A percentile compares a stretch with the other conserved stretches of the same genome.
Conservation (phyloP, 2,888 invertebrate genomes). For the Willowsia nigromaculata region DNA sequence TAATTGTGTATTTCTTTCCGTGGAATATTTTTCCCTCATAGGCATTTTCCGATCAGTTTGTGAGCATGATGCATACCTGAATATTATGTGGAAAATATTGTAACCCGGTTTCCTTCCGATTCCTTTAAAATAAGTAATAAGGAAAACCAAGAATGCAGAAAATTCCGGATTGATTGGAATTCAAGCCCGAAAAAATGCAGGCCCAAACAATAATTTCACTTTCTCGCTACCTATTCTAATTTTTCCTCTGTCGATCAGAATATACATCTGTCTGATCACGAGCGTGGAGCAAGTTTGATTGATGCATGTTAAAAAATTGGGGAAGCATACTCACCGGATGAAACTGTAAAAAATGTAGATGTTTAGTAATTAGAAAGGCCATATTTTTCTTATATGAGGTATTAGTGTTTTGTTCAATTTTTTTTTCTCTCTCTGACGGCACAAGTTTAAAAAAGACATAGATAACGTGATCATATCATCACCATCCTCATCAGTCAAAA, state of each 20-base stretch:
- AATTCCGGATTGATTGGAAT: not conserved
- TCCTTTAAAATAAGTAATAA: too few species aligned
- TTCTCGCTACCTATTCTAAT: not conserved
- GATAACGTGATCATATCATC: slow-evolving; percentile 18
- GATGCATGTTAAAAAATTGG: slow-evolving; percentile 7
- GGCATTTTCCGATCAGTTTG: too few species aligned
- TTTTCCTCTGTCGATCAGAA: not conserved
- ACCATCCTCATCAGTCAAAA: too few species aligned
- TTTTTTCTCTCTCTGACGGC: not conserved
- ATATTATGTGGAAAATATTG: too few species aligned
- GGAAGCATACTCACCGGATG: not conserved
- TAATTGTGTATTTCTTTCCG: slow-evolving; percentile 36
- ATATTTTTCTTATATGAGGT: not conserved
- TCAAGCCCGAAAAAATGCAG: not conserved
- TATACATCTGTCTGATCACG: not conserved
- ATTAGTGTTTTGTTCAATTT: not conserved
- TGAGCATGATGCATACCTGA: too few species aligned
- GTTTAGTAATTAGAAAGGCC: not conserved
- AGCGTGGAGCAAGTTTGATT: slow-evolving; percentile 12
- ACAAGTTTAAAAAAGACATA: not conserved
- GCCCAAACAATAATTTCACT: not conserved
- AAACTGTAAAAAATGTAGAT: not conserved
- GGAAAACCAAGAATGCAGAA: too few species aligned
- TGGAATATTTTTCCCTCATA: not conserved
- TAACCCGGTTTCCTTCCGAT: too few species aligned